Base-by-base conservation (phyloP, 2,797 vertebrate genomes). In the Enteromius trimaculatus region DNA sequence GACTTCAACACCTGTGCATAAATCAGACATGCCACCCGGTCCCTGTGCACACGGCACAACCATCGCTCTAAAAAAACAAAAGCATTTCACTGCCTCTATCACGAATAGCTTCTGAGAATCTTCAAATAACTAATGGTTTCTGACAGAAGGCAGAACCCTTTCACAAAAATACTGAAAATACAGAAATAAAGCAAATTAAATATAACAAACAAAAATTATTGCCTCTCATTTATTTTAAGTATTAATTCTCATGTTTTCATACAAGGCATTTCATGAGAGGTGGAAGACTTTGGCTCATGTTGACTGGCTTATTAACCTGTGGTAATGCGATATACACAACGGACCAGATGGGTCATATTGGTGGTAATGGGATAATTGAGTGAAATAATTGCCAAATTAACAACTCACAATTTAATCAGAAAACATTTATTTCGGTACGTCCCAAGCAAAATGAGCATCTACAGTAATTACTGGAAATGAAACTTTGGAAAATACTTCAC, bases 1-100 rank as follows among this genome's bases (percentile, higher is more conserved):
- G 16, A 55, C 66, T 86, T 83, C 66, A 86, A 88, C 86, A 80
- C 76, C 55, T 62, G 66, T 80, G 84, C 77, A 75, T 77, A 84
- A 84, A 82, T 85, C 69, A 72, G 72, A 72, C 65, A 26, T 69
- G 72, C 71, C 80, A 85, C 68, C 6, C 37, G 31, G 80, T 82
- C 80, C 78, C 68, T 34, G 44, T 68, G 77, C n/a, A 42, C 74
- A 58, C n/a, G 21, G 51, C 23, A 51, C 10, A 71, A 51, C 19
- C 29, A 55, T 74, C 49, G 51, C 23, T 68, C 74, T 42, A n/a
- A 72, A 65, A 42, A 74, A 26, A 39, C 70, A 82, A 39, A 65
- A 29, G 7, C 14, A 64, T 47, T 53, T 6, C 42, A 14, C 14
- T 49, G 68, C 21, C 39, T 62, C 26, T 39, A 42, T 58, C 37